Base-by-base conservation (phyloP, 1,140 invertebrate species). In the Teleopsis dalmanni region DNA sequence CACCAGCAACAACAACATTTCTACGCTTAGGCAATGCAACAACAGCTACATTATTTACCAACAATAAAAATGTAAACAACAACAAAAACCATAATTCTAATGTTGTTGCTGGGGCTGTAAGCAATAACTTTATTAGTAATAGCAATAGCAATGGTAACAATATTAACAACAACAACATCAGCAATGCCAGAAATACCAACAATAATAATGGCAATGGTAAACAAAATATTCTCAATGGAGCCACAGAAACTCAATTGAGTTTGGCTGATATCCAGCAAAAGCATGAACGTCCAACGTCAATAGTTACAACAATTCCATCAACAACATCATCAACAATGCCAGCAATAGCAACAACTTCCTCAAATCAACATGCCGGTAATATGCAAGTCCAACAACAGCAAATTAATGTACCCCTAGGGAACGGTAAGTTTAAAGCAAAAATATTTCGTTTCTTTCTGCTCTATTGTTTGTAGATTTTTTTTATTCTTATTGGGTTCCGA, bases 381-480 rank as follows among this genome's bases (percentile, higher is more conserved):
- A n/a, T n/a, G 46, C 48, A 42, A 14, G n/a, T 4, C 23, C 40
- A 42, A 10, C 40, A n/a, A n/a, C 44, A 48, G 51, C 57, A 54
- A 61, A 60, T 56, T 57, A 69, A 69, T 69, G 60, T 65, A 58
- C 65, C 65, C 47, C 63, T 64, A 52, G 65, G 65, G 62, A 69
- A 54, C 56, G 65, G 65, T 69, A 62, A 69, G 65, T 69, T 53
- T 58, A 35, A 37, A 40, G n/a, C n/a, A n/a, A n/a, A n/a, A n/a
- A n/a, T n/a, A n/a, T n/a, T n/a, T n/a, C n/a, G n/a, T n/a, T n/a
- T n/a, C n/a, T n/a, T n/a, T n/a, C n/a, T n/a, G n/a, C n/a, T n/a
- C n/a, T n/a, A n/a, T n/a, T n/a, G n/a, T n/a, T n/a, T n/a, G n/a
- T n/a, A n/a, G n/a, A n/a, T n/a, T n/a, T n/a, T n/a, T n/a, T n/a